Conservation (phyloP, 2,113 vertebrate species). For the Sisor rabdophorus region DNA sequence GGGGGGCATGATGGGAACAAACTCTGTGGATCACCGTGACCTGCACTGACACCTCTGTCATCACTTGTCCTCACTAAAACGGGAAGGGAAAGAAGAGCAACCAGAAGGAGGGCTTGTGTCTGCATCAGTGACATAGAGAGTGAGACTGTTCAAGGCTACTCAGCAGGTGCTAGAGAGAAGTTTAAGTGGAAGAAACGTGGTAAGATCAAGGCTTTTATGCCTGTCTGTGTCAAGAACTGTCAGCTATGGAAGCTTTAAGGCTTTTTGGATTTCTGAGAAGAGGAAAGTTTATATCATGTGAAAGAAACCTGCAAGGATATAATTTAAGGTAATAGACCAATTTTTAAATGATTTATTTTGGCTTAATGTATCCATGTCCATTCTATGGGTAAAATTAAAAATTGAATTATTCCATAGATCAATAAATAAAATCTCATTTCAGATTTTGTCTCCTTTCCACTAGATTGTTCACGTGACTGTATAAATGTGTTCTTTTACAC, state of each 20-base stretch:
- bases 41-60: slow-evolving; percentile 80
- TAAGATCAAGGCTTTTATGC: slow-evolving; percentile 13
- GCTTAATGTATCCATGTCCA: not conserved
- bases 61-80: slow-evolving; percentile 66
- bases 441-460: too few relatives aligned
- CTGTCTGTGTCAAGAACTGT: slow-evolving; percentile 17
- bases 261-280: not conserved
- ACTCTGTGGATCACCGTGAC: slow-evolving; percentile 74
- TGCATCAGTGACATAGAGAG: slow-evolving; percentile 39
- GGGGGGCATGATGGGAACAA: slow-evolving; percentile 72
- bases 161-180: slow-evolving; percentile 20
- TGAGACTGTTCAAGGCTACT: slow-evolving; percentile 52
- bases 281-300: not conserved
- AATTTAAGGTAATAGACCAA: not conserved
- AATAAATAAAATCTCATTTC: too few relatives aligned
- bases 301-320: not conserved
- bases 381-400: too few relatives aligned
- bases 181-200: slow-evolving; percentile 31
- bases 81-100: slow-evolving; percentile 40
- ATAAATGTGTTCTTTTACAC: too few relatives aligned
- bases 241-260: not conserved
- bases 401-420: too few relatives aligned
- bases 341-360: not conserved
- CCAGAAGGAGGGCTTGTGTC: slow-evolving; percentile 48
- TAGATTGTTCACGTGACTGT: too few relatives aligned